A percentile compares a stretch with the other conserved stretches of the same genome.
These are phyloP conservation scores for Micrasema longulum DNA, from an alignment of 1,140 invertebrate species.

Conservation along the genomic window DNA sequence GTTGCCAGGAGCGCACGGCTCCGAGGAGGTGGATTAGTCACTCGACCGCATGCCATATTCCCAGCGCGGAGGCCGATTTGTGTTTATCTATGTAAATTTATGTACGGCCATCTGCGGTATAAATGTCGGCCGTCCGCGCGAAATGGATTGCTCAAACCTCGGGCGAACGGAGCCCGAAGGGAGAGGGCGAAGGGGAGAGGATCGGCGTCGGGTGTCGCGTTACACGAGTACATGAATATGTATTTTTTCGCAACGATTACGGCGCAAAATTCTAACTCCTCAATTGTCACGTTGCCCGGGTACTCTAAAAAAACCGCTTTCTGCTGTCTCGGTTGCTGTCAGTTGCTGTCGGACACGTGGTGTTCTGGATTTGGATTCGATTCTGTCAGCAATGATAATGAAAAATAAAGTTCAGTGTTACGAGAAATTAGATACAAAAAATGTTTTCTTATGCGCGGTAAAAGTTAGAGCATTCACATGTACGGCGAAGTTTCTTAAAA, in stretches of 20 bases:
- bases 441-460: too few species aligned
- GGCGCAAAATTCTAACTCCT: not conserved
- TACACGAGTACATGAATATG: not conserved
- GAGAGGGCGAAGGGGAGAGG: not conserved
- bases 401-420: too few species aligned
- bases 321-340: too few species aligned
- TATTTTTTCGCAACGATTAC: not conserved
- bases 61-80: conserved; percentile 29
- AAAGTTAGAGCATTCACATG: too few species aligned
- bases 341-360: too few species aligned
- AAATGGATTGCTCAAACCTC: conserved; percentile 26
- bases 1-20: not conserved
- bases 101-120: conserved; percentile 47
- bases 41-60: conserved; percentile 10
- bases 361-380: too few species aligned
- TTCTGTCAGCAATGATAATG: too few species aligned
- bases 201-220: conserved; percentile 3
- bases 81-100: conserved; percentile 52
- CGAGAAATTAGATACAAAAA: too few species aligned
- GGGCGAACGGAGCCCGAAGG: not conserved
- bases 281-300: not conserved
- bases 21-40: conserved; percentile 7
- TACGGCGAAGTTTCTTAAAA: too few species aligned
- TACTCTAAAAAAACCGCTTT: not conserved
- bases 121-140: conserved; percentile 39